A percentile compares a stretch with the other conserved stretches of the same genome.
Evolutionary conservation across 2,888 invertebrate genomes (phyloP).

Genomic region (Trissolcus japonicus): DNA sequence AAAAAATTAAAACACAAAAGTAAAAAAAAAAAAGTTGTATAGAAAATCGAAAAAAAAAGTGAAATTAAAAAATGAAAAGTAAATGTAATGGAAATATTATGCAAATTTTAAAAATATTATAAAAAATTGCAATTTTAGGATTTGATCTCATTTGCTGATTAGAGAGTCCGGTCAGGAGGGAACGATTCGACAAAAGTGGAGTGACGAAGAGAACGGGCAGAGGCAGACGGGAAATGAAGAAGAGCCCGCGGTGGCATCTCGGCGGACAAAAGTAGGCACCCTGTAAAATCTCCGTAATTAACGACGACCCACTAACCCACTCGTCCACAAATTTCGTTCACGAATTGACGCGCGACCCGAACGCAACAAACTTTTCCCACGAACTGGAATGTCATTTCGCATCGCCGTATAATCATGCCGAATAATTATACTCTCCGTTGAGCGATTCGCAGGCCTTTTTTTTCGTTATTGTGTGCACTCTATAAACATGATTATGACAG

Average conservation of each 20-base stretch:
- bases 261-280: slow-evolving; percentile 33
- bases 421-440: slow-evolving; percentile 33
- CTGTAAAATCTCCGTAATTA: slow-evolving; percentile 55
- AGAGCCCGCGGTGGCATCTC: slow-evolving; percentile 3
- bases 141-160: slow-evolving; percentile 54
- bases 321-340: slow-evolving; percentile 58
- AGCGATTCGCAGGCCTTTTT: slow-evolving; percentile 19
- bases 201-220: not conserved
- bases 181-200: slow-evolving; percentile 40
- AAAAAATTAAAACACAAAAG: not conserved
- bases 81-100: not conserved
- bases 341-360: slow-evolving; percentile 52
- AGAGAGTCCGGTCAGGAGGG: slow-evolving; percentile 52
- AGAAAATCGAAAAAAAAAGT: too few relatives aligned
- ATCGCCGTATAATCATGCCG: slow-evolving; percentile 38
- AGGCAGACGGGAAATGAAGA: not conserved
- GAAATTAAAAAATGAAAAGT: too few relatives aligned
- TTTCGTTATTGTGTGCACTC: slow-evolving; percentile 12
- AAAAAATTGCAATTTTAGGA: slow-evolving; percentile 10
- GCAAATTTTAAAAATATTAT: not conserved
- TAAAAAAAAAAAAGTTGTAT: not conserved
- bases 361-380: slow-evolving; percentile 53
- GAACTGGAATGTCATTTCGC: slow-evolving; percentile 57
- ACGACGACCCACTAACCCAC: slow-evolving; percentile 57
- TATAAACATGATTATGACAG: slow-evolving; percentile 11